Conservation (phyloP, 1,140 invertebrate species). For the Caenorhabditis inopinata region DNA sequence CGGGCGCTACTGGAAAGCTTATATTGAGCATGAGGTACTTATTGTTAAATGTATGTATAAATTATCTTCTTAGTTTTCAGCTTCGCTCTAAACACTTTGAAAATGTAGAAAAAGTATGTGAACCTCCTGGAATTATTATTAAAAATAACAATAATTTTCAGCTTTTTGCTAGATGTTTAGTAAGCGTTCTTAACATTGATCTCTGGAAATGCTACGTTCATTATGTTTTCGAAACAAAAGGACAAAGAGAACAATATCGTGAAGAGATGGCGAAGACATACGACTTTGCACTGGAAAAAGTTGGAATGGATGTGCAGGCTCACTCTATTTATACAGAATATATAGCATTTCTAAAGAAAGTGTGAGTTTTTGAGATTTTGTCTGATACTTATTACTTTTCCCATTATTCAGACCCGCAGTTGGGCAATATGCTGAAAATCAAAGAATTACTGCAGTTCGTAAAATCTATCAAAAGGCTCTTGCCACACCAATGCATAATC, state of each 20-base stretch:
- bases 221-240: constrained; percentile 77
- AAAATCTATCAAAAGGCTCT: constrained; percentile 94
- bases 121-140: constrained; percentile 23
- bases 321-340: constrained; percentile 75
- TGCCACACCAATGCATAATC: constrained; percentile 93
- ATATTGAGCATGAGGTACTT: constrained; percentile 95
- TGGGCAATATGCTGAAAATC: constrained; percentile 97
- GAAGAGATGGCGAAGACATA: constrained; percentile 99
- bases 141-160: constrained; percentile 68
- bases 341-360: constrained; percentile 91
- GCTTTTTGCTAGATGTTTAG: constrained; percentile 94
- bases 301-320: constrained; percentile 83
- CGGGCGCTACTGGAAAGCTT: constrained; percentile 97
- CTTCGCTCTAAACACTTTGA: constrained; percentile 90
- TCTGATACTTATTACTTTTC: background rate
- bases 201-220: constrained; percentile 95
- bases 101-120: constrained; percentile 92
- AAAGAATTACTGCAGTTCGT: constrained; percentile 93
- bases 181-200: constrained; percentile 93
- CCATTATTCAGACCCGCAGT: constrained; percentile 76
- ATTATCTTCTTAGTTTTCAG: constrained; percentile 25
- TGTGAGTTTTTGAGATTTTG: constrained; percentile 71
- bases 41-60: background rate
- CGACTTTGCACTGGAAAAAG: constrained; percentile 97
- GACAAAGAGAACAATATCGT: constrained; percentile 71